Conservation (phyloP, 2,888 invertebrate species). For the Trileptium ribeirensis region DNA sequence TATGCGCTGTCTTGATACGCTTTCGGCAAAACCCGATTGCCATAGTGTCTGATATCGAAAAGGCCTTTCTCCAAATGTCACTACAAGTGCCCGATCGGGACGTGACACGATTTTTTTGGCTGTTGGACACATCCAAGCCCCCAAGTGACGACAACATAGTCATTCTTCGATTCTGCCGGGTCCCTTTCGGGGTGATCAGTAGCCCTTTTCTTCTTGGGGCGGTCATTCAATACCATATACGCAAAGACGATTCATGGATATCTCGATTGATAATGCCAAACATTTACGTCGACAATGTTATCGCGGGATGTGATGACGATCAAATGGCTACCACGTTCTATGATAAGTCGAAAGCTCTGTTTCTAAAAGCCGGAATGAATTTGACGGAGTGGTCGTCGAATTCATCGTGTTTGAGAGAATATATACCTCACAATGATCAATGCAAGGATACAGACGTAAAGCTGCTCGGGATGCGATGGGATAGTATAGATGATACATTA, state of each 20-base stretch:
- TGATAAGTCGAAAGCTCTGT: conserved; percentile 27
- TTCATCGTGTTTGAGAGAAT: background rate
- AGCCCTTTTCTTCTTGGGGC: conserved; percentile 13
- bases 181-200: background rate
- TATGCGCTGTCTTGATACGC: conserved; percentile 28
- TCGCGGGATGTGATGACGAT: background rate
- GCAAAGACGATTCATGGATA: background rate
- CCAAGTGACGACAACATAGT: background rate
- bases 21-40: conserved; percentile 29
- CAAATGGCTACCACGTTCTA: conserved; percentile 22
- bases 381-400: conserved; percentile 19
- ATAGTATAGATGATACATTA: conserved; percentile 13
- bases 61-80: conserved; percentile 16
- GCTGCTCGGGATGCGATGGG: conserved; percentile 9
- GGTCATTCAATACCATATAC: conserved; percentile 7
- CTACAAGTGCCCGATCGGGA: conserved; percentile 30
- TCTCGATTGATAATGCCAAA: conserved; percentile 21
- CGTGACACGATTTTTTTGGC: conserved; percentile 28
- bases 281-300: conserved; percentile 34
- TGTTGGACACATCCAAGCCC: conserved; percentile 19
- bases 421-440: background rate
- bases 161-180: background rate
- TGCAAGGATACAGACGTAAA: background rate
- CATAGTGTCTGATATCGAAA: conserved; percentile 30
- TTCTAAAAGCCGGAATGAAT: conserved; percentile 18